These are phyloP conservation scores for Arctopsyche grandis DNA, from an alignment of 1,140 invertebrate genomes.

Conservation along the genomic window DNA sequence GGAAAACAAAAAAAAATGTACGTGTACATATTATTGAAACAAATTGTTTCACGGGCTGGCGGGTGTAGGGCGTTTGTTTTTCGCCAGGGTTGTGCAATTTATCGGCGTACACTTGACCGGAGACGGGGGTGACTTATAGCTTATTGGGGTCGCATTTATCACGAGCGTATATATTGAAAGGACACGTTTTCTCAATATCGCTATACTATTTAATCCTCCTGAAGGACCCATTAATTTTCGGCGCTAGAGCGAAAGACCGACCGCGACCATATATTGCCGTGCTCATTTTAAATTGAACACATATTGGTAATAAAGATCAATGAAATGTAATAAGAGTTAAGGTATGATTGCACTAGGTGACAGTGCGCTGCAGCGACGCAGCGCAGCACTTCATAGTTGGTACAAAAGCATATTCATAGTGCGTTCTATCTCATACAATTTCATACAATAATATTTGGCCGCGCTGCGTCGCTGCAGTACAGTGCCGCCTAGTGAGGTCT, in stretches of 20 bases:
- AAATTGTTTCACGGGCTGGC: constrained; percentile 35
- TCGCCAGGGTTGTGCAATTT: constrained; percentile 31
- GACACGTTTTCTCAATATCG: constrained; percentile 41
- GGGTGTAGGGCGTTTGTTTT: constrained; percentile 31
- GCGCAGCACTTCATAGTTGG: no score
- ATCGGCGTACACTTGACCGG: constrained; percentile 30
- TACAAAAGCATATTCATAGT: no score
- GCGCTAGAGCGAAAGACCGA: background rate
- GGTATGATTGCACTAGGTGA: no score
- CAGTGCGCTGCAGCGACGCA: no score
- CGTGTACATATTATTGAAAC: constrained; percentile 14
- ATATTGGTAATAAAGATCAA: no score
- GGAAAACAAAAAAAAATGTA: background rate
- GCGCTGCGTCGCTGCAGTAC: no score
- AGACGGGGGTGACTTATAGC: constrained; percentile 37
- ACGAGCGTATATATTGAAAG: constrained; percentile 34
- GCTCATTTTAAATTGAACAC: no score
- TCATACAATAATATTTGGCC: no score
- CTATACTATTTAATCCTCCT: constrained; percentile 38
- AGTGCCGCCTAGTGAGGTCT: no score
- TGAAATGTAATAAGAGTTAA: no score
- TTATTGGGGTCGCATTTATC: constrained; percentile 38
- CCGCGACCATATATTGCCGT: no score
- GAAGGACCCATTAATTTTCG: constrained; percentile 32
- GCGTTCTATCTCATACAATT: no score